Evolutionary conservation across 1,140 invertebrate species (phyloP).

Genomic region (Subanguina moxae): DNA sequence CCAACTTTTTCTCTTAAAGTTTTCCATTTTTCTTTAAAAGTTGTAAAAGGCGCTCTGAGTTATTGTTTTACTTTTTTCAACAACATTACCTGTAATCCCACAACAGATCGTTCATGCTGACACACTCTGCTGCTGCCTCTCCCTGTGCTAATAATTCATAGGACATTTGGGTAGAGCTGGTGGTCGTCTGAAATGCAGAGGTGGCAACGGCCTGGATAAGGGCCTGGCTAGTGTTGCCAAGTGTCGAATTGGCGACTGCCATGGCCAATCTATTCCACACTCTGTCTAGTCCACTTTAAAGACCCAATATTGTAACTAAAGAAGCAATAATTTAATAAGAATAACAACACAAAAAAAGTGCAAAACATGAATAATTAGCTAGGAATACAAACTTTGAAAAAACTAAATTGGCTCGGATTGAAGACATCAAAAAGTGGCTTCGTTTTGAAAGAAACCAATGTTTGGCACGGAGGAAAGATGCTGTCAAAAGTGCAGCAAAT

Average conservation of each 20-base stretch:
- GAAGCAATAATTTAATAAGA: background rate
- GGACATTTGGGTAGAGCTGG: too few species aligned
- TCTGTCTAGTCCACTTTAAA: background rate
- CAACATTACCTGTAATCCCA: constrained; percentile 19
- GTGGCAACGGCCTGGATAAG: background rate
- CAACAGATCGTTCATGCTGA: constrained; percentile 36
- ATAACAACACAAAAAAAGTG: constrained; percentile 1
- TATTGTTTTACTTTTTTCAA: too few species aligned
- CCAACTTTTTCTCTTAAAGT: too few species aligned
- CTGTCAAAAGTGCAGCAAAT: background rate
- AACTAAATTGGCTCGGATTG: background rate
- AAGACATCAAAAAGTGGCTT: background rate
- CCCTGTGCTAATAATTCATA: too few species aligned
- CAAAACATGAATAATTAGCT: background rate
- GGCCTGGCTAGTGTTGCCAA: background rate
- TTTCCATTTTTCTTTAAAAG: too few species aligned
- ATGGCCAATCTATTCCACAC: background rate
- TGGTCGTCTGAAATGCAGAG: background rate
- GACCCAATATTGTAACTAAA: background rate
- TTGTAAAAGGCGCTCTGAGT: too few species aligned
- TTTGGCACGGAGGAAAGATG: background rate
- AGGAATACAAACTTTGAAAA: background rate
- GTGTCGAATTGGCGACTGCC: background rate
- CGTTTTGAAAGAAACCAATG: background rate
- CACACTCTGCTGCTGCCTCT: constrained; percentile 6